phyloP scores from a whole-genome alignment of 2,113 vertebrate genomes.

The Lepus americanus region DNA sequence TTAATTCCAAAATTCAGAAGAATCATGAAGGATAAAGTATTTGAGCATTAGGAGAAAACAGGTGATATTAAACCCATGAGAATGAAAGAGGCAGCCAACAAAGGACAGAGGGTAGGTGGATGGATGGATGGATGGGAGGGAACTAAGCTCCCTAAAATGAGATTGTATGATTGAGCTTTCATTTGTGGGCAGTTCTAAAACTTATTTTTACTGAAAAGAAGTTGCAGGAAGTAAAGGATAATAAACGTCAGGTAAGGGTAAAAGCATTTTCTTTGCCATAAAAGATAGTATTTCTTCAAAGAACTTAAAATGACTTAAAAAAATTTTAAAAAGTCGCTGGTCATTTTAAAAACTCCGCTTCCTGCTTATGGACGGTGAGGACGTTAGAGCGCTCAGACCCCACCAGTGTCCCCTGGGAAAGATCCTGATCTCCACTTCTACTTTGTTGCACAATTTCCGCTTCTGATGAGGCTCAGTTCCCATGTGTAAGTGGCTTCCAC shows the following conservation, averaged over 20 bases:
- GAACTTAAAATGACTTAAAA: slow-evolving; percentile 12
- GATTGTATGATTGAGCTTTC: background rate
- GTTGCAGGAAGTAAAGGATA: background rate
- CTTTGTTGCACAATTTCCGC: background rate
- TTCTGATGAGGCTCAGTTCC: background rate
- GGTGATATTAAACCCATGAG: background rate
- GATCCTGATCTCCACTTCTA: background rate
- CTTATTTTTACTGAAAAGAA: background rate
- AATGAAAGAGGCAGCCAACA: background rate
- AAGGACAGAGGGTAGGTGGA: background rate
- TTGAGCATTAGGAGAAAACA: background rate
- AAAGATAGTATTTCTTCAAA: slow-evolving; percentile 36
- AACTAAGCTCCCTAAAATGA: slow-evolving; percentile 40
- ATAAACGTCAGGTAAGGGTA: slow-evolving; percentile 20
- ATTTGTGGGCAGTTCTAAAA: slow-evolving; percentile 48
- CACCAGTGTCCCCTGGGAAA: background rate
- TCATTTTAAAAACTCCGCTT: slow-evolving; percentile 20
- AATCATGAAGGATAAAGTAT: background rate
- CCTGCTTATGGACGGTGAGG: slow-evolving; percentile 4
- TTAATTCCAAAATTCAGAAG: slow-evolving; percentile 32
- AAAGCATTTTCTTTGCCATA: background rate
- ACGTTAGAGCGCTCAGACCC: background rate
- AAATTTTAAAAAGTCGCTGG: slow-evolving; percentile 1
- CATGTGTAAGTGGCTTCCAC: background rate
- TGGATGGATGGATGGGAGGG: background rate